Percentiles rank a stretch among this genome's conserved stretches.
These are phyloP conservation scores for Ceratothoa steindachneri DNA, from an alignment of 2,888 invertebrate genomes.

Conservation along the genomic window DNA sequence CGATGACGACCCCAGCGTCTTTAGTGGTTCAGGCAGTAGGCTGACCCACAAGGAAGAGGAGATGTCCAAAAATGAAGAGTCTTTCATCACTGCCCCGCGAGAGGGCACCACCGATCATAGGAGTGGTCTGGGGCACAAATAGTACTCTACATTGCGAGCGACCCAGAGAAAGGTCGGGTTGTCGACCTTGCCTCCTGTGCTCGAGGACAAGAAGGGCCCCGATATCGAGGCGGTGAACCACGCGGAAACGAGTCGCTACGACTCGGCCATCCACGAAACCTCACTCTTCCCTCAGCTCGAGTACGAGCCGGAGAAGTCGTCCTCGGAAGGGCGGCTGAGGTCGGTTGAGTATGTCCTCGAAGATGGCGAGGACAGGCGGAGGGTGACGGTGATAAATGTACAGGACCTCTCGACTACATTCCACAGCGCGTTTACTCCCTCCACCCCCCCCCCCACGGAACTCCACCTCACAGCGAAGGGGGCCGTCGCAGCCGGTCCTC, in stretches of 20 bases:
- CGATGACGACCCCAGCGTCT: background rate
- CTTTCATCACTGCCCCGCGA: slow-evolving; percentile 19
- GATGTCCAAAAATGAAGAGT: slow-evolving; percentile 27
- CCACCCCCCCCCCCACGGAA: slow-evolving; percentile 37
- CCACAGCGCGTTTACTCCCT: slow-evolving; percentile 40
- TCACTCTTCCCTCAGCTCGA: slow-evolving; percentile 28
- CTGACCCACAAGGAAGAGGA: slow-evolving; percentile 27
- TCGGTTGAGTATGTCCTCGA: slow-evolving; percentile 44
- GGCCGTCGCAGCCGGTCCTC: slow-evolving; percentile 43
- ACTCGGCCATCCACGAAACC: slow-evolving; percentile 42
- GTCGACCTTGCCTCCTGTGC: slow-evolving; percentile 34
- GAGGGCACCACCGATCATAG: slow-evolving; percentile 28
- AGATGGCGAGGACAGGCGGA: slow-evolving; percentile 46
- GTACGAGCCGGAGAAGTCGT: slow-evolving; percentile 39
- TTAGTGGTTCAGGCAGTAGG: background rate
- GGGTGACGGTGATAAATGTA: slow-evolving; percentile 49
- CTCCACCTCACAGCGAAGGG: slow-evolving; percentile 45
- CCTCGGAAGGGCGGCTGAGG: slow-evolving; percentile 32
- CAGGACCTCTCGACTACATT: slow-evolving; percentile 50
- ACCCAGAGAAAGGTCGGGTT: slow-evolving; percentile 26
- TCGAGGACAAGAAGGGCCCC: slow-evolving; percentile 37
- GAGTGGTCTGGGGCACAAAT: too few relatives aligned
- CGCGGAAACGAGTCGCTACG: slow-evolving; percentile 39
- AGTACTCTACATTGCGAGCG: too few relatives aligned
- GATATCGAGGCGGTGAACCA: slow-evolving; percentile 29